These are phyloP conservation scores for Beris morrisii DNA, from an alignment of 2,888 invertebrate genomes.

Conservation along the genomic window DNA sequence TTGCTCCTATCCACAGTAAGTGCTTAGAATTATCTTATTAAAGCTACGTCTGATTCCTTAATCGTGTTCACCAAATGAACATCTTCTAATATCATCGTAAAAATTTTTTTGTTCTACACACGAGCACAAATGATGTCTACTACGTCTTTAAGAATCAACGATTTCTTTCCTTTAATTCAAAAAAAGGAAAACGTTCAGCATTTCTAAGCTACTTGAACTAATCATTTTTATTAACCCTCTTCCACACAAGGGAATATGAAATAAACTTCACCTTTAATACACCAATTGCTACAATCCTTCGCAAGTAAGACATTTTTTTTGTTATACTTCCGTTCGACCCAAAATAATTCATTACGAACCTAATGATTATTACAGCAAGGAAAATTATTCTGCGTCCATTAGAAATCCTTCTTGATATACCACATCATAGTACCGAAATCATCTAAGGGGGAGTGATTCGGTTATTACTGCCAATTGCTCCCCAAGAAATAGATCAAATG, in stretches of 20 bases:
- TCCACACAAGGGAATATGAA: constrained; percentile 19
- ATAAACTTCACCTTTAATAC: constrained; percentile 18
- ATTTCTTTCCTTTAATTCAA: background rate
- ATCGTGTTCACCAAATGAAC: too few species aligned
- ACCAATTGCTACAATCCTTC: constrained; percentile 3
- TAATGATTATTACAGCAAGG: constrained; percentile 29
- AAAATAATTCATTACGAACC: constrained; percentile 31
- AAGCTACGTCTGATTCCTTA: too few species aligned
- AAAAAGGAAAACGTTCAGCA: constrained; percentile 2
- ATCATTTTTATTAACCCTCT: constrained; percentile 23
- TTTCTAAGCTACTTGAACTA: background rate
- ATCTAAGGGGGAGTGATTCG: constrained; percentile 19
- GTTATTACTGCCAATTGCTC: constrained; percentile 20
- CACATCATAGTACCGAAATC: constrained; percentile 15
- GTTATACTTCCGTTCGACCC: background rate
- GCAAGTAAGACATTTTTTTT: background rate
- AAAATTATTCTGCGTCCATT: constrained; percentile 29
- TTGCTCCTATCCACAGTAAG: too few species aligned
- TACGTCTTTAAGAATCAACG: background rate
- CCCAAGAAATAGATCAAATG: constrained; percentile 23
- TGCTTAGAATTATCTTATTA: too few species aligned
- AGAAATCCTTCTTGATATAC: constrained; percentile 11
- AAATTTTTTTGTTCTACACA: too few species aligned
- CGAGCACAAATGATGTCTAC: too few species aligned
- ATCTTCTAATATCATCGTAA: too few species aligned